phyloP scores from a whole-genome alignment of 2,888 invertebrate genomes.

The Brachyptera risi region DNA sequence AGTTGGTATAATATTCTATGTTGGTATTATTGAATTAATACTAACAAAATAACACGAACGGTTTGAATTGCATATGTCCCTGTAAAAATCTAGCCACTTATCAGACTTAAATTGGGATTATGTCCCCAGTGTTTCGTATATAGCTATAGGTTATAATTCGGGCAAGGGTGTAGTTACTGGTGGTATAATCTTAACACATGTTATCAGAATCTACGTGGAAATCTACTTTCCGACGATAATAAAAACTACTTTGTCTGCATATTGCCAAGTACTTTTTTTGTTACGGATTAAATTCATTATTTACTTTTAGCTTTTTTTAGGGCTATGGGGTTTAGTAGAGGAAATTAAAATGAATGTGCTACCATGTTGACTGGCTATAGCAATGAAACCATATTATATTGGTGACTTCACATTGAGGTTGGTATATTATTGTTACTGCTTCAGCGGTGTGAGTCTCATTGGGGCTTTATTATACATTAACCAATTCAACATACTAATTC shows the following conservation, averaged over 20 bases:
- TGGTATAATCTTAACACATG: constrained; percentile 16
- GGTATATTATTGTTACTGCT: constrained; percentile 22
- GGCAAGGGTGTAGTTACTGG: not conserved
- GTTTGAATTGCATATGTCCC: not conserved
- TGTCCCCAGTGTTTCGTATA: not conserved
- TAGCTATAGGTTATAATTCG: not conserved
- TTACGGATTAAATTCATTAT: constrained; percentile 19
- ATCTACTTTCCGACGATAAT: not conserved
- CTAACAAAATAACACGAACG: constrained; percentile 1
- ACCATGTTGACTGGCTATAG: not conserved
- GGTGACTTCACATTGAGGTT: constrained; percentile 19
- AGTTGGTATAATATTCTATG: not conserved
- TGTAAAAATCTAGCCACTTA: constrained; percentile 8
- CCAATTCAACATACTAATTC: no score
- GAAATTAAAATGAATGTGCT: constrained; percentile 28
- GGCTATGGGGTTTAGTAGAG: constrained; percentile 21
- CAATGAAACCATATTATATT: constrained; percentile 28
- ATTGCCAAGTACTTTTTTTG: not conserved
- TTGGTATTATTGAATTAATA: constrained; percentile 7
- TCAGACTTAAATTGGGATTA: constrained; percentile 9
- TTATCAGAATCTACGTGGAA: not conserved
- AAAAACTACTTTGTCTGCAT: constrained; percentile 18
- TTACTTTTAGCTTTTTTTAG: constrained; percentile 15
- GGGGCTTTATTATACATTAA: no score
- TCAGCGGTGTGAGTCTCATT: no score